Conservation (phyloP, 2,888 invertebrate genomes). For the Chironomus tentans region DNA sequence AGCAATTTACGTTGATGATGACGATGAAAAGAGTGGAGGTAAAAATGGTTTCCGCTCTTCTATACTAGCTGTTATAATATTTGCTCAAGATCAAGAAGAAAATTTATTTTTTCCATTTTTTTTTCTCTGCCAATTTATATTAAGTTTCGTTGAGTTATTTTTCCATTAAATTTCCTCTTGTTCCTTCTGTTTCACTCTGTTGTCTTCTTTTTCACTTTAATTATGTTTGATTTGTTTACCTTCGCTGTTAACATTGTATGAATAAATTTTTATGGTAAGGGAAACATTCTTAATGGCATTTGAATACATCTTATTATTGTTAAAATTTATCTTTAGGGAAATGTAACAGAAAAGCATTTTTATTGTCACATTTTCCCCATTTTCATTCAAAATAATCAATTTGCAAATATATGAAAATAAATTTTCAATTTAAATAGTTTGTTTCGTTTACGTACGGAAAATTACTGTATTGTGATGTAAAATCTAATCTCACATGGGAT, state of each 20-base stretch:
- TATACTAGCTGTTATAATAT: too few relatives aligned
- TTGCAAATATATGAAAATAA: not conserved
- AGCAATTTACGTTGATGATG: conserved; percentile 19
- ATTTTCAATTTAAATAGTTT: not conserved
- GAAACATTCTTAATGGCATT: too few relatives aligned
- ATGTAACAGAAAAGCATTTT: too few relatives aligned
- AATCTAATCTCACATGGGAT: conserved; percentile 6
- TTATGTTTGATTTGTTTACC: too few relatives aligned
- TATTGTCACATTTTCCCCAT: not conserved
- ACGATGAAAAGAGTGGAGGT: not conserved
- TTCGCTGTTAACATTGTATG: too few relatives aligned
- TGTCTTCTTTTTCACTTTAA: not conserved
- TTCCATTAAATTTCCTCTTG: not conserved
- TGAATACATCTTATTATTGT: too few relatives aligned
- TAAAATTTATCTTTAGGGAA: too few relatives aligned
- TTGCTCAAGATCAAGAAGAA: too few relatives aligned
- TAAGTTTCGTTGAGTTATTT: conserved; percentile 3
- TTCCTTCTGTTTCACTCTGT: not conserved
- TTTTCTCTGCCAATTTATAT: not conserved
- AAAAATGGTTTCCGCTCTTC: conserved; percentile 2
- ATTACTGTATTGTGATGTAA: not conserved
- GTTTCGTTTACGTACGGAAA: not conserved
- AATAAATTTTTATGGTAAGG: too few relatives aligned
- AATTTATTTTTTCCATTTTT: not conserved
- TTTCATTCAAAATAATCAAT: not conserved